Evolutionary conservation across 2,797 vertebrate genomes (phyloP).

Genomic region (Lacerta viridis): DNA sequence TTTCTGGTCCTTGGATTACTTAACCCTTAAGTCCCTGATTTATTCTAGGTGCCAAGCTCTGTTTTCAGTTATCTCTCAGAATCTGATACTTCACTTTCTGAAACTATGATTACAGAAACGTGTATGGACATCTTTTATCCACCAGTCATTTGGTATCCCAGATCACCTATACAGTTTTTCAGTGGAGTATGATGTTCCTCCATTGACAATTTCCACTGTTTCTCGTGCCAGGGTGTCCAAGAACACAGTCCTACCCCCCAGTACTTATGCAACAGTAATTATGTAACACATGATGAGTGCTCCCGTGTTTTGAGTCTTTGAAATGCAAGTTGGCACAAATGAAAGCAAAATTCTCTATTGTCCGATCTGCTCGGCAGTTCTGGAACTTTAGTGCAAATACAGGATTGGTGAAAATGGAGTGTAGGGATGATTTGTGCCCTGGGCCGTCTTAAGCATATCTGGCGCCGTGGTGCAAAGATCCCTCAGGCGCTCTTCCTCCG

Average conservation of each 20-base stretch:
- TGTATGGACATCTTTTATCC: neutral
- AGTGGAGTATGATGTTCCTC: too few relatives aligned
- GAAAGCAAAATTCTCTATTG: neutral
- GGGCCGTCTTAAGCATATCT: too few relatives aligned
- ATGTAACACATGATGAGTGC: too few relatives aligned
- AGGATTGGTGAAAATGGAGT: neutral
- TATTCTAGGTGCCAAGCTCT: neutral
- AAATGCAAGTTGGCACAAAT: too few relatives aligned
- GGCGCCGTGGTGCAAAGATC: too few relatives aligned
- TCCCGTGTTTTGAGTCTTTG: too few relatives aligned
- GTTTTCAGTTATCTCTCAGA: conserved; percentile 19
- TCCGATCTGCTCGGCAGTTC: neutral
- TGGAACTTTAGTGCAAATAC: neutral
- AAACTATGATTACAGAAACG: neutral
- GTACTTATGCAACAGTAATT: neutral
- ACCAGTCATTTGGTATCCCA: neutral
- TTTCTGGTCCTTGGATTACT: conserved; percentile 36
- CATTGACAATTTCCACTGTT: neutral
- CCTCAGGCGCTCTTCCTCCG: too few relatives aligned
- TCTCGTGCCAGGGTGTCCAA: too few relatives aligned
- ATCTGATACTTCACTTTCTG: neutral
- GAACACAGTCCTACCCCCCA: neutral
- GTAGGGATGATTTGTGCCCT: too few relatives aligned
- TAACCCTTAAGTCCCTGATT: conserved; percentile 24
- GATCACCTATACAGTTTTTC: neutral